Evolutionary conservation across 2,113 vertebrate species (phyloP).

Genomic region (Hippolais icterina): DNA sequence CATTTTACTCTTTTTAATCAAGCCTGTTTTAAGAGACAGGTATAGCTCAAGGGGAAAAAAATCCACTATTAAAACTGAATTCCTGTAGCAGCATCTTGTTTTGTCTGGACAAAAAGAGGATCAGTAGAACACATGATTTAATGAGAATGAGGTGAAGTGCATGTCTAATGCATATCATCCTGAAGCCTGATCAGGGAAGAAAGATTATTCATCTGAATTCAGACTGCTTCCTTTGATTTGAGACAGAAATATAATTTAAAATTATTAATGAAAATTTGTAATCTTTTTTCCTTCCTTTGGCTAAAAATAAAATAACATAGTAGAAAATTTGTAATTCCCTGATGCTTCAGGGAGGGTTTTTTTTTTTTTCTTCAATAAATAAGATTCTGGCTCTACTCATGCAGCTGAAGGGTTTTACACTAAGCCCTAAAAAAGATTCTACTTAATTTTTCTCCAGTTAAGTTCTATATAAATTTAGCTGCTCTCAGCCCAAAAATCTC

Average conservation of each 20-base stretch:
- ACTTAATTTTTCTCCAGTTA: background rate
- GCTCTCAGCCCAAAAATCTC: background rate
- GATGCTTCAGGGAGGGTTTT: background rate
- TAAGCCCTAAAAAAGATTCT: background rate
- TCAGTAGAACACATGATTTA: background rate
- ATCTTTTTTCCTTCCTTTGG: background rate
- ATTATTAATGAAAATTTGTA: background rate
- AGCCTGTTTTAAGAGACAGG: background rate
- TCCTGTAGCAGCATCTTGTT: background rate
- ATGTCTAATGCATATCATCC: background rate
- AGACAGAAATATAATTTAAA: background rate
- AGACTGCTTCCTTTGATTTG: background rate
- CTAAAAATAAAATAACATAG: background rate
- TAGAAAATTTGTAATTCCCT: background rate
- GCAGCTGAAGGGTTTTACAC: background rate
- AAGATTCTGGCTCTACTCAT: background rate
- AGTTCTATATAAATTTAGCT: background rate
- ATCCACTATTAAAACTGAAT: background rate
- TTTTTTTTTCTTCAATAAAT: background rate
- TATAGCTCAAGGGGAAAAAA: background rate
- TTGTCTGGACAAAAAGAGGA: background rate
- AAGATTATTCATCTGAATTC: background rate
- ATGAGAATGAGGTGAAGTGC: background rate
- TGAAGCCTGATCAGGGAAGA: background rate
- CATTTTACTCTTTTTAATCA: background rate